Evolutionary conservation across 1,140 invertebrate species (phyloP), one percentile per base, ranked within the genome.

Genomic region (Euglossa dilemma): DNA sequence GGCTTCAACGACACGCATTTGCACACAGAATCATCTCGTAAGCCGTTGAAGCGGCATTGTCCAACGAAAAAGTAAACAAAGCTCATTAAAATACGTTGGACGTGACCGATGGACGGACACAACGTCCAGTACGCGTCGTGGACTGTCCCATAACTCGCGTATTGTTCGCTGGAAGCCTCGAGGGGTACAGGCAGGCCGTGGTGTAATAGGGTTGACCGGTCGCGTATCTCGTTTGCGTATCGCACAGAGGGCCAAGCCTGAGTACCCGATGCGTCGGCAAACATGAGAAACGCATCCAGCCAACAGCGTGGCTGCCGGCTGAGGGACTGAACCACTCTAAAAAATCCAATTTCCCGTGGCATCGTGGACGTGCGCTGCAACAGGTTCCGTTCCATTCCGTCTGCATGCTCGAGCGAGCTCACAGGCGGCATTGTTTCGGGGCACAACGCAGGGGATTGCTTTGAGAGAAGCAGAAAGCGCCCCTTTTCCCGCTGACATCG

Each of bases 311-410:
- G n/a, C 36, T n/a, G 16, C 50, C 64, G 67, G 59, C 20, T 18
- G 36, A 14, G 59, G 52, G 61, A 47, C 11, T 59, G 57, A 73
- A 69, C 52, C 56, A 56, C 76, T 81, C 54, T 81, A 79, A 90
- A 90, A 91, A 91, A 90, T 91, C 87, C 86, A 90, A 91, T 90
- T 89, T 90, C 85, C 82, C 70, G 66, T 85, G 72, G 57, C 45
- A 43, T 25, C 71, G 45, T 85, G 59, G 78, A 79, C 85, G 70
- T 45, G 64, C 54, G 56, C 83, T 71, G 86, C 86, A 88, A 88
- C 87, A 88, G 87, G 87, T 88, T 78, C 78, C 85, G 75, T 84
- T 84, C 76, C 76, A 57, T 80, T 87, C 84, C 75, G 80, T 89
- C 87, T 88, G 14, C 80, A 85, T 69, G 80, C 63, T 69, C 57